A percentile compares a stretch with the other conserved stretches of the same genome.
phyloP scores from a whole-genome alignment of 2,113 vertebrate species.

The Zosterops hypoxanthus region DNA sequence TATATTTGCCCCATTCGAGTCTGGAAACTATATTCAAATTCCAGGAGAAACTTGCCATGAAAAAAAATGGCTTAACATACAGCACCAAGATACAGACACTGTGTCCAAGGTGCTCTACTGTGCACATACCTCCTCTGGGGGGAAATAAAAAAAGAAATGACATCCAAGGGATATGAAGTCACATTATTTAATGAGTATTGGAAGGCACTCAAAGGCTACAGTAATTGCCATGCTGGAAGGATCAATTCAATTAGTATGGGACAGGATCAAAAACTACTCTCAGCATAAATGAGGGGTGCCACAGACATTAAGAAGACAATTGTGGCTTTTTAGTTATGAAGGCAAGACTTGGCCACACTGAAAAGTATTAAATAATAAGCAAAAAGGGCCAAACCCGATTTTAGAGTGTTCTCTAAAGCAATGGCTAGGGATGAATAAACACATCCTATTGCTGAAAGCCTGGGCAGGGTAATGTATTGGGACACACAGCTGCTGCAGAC shows the following conservation, averaged over 20 bases:
- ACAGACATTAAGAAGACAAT: neutral
- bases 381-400: neutral
- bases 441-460: constrained; percentile 12
- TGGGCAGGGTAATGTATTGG: neutral
- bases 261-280: neutral
- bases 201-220: neutral
- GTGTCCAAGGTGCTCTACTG: neutral
- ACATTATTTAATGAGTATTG: neutral
- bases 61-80: neutral
- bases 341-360: neutral
- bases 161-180: neutral
- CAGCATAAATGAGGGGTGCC: neutral
- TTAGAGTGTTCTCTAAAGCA: neutral
- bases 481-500: neutral
- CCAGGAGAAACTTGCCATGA: neutral
- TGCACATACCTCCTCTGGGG: neutral
- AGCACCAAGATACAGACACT: neutral
- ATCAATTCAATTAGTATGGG: neutral
- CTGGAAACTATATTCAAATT: neutral
- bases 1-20: neutral
- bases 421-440: constrained; percentile 32
- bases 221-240: neutral
- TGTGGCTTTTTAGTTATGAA: neutral
- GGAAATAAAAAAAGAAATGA: neutral
- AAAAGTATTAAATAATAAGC: neutral